phyloP scores from a whole-genome alignment of 2,113 vertebrate species.

The Amphilophus citrinellus region DNA sequence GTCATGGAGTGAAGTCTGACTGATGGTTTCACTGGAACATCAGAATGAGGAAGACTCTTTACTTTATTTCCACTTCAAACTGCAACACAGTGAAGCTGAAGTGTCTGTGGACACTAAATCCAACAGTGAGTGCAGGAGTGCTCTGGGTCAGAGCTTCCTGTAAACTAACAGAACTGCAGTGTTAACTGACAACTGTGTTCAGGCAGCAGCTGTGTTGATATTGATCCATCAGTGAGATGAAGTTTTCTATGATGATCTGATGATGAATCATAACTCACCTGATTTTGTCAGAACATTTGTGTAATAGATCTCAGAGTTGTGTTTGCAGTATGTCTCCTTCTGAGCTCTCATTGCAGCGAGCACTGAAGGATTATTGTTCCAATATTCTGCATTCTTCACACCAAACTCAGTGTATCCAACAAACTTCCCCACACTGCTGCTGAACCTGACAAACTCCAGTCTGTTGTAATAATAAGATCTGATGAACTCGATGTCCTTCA shows the following conservation, averaged over 20 bases:
- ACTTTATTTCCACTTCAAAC: no score
- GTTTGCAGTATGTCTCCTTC: background rate
- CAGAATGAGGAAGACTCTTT: background rate
- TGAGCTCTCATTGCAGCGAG: fast-evolving
- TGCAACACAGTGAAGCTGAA: no score
- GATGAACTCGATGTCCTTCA: constrained; percentile 31
- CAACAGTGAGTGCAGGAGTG: no score
- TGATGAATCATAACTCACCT: constrained; percentile 40
- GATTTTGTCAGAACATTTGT: background rate
- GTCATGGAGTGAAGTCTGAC: background rate
- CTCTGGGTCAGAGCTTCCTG: no score
- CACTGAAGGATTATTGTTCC: fast-evolving
- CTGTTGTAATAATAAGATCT: fast-evolving
- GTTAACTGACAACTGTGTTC: background rate
- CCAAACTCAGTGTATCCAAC: constrained; percentile 45
- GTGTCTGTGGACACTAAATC: no score
- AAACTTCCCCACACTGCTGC: constrained; percentile 28
- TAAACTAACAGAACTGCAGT: no score
- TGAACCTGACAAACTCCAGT: fast-evolving
- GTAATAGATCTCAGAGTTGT: fast-evolving
- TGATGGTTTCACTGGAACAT: constrained; percentile 22
- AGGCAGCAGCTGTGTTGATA: background rate
- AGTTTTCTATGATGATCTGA: background rate
- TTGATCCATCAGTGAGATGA: no score
- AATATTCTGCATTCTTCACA: fast-evolving